Percentiles rank a stretch among this genome's conserved stretches.
Conservation (phyloP, 2,888 invertebrate species). For the Apamea crenata region DNA sequence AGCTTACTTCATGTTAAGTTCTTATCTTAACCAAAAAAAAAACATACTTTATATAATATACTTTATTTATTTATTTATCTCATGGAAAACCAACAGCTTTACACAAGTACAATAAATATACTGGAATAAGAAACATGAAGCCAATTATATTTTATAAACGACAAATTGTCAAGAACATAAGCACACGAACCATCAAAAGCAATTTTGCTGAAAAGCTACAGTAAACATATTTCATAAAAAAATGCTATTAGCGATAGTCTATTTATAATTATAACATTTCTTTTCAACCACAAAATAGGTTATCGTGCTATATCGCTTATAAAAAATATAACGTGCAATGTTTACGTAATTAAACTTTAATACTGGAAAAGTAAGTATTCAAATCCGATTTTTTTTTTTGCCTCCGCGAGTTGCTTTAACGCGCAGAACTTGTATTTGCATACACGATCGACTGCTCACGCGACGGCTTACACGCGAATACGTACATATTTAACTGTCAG, state of each 20-base stretch:
- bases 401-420: conserved; percentile 56
- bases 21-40: neutral
- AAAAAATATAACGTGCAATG: conserved; percentile 46
- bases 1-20: neutral
- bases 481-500: conserved; percentile 64
- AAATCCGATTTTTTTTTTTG: conserved; percentile 55
- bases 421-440: conserved; percentile 64
- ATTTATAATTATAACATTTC: conserved; percentile 17
- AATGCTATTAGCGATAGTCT: conserved; percentile 28
- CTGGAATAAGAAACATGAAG: no score
- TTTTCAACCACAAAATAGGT: conserved; percentile 51
- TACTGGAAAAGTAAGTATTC: conserved; percentile 57
- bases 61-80: no score
- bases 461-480: conserved; percentile 65
- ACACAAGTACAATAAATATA: no score
- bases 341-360: conserved; percentile 59
- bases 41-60: no score
- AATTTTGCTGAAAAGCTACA: neutral
- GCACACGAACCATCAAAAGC: no score
- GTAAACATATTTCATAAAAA: conserved; percentile 1
- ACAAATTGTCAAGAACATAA: no score
- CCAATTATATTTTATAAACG: no score
- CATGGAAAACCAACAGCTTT: no score
- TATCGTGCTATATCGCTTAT: conserved; percentile 44
- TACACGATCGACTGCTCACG: conserved; percentile 63